These are phyloP conservation scores for Chiroxiphia lanceolata DNA, from an alignment of 2,797 vertebrate genomes.

Conservation along the genomic window DNA sequence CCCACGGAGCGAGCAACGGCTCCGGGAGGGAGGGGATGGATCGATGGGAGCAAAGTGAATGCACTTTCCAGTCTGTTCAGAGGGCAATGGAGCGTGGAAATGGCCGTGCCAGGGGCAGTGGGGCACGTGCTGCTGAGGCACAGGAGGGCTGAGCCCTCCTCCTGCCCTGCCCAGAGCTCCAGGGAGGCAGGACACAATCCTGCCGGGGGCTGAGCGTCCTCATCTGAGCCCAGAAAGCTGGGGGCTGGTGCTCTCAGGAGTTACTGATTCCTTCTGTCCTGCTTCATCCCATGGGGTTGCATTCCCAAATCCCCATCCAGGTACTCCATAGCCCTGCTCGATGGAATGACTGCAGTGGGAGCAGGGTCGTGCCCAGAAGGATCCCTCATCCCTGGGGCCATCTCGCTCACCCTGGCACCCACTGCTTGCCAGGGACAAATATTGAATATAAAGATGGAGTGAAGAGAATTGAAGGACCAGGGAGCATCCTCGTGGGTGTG, in stretches of 20 bases:
- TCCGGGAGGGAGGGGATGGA: constrained; percentile 21
- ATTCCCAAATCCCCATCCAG: fast-evolving
- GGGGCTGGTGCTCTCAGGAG: neutral
- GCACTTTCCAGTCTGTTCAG: constrained; percentile 37
- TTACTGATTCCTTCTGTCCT: fast-evolving
- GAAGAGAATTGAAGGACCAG: neutral
- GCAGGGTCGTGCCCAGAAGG: fast-evolving
- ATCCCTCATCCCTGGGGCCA: fast-evolving
- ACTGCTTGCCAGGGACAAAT: neutral
- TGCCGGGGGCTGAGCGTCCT: neutral
- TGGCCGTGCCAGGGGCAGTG: fast-evolving
- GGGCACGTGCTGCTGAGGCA: neutral
- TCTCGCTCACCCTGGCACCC: neutral
- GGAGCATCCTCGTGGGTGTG: neutral
- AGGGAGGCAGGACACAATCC: fast-evolving
- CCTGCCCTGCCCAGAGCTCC: fast-evolving
- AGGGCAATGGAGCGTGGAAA: constrained; percentile 38
- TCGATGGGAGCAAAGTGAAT: constrained; percentile 40
- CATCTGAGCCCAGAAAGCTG: fast-evolving
- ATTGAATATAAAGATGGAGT: fast-evolving
- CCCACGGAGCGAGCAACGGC: neutral
- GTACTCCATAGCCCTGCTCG: fast-evolving
- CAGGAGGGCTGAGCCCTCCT: neutral
- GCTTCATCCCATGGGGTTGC: fast-evolving
- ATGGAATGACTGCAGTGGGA: fast-evolving